Evolutionary conservation across 2,113 vertebrate genomes (phyloP).

Genomic region (Pitta sordida): DNA sequence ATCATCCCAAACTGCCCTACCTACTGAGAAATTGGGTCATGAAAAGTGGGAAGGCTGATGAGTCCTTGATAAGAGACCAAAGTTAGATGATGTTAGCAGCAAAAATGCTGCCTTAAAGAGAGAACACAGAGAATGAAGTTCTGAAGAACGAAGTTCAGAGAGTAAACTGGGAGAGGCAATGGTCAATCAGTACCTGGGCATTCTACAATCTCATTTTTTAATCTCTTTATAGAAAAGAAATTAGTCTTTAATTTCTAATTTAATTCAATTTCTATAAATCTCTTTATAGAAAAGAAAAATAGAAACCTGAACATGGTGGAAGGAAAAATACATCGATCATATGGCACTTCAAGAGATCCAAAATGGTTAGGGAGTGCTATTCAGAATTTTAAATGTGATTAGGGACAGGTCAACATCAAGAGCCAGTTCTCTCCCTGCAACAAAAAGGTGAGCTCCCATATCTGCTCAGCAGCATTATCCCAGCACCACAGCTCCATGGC

Average conservation of each 20-base stretch:
- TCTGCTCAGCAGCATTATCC: background rate
- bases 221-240: background rate
- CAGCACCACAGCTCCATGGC: accelerated
- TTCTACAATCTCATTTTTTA: background rate
- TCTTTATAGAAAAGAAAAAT: too few relatives aligned
- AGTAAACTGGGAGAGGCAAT: background rate
- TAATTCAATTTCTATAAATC: too few relatives aligned
- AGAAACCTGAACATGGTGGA: background rate
- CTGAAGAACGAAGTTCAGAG: background rate
- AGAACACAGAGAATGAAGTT: background rate
- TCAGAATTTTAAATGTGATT: background rate
- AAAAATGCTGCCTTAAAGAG: background rate
- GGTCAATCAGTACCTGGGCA: background rate
- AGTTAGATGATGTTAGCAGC: background rate
- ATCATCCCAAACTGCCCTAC: background rate
- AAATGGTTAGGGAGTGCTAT: background rate
- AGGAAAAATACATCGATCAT: background rate
- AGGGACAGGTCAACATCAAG: background rate
- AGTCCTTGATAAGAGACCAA: background rate
- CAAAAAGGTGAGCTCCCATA: accelerated
- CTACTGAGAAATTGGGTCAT: background rate
- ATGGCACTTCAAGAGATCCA: background rate
- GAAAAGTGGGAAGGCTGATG: background rate
- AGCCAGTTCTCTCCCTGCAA: background rate
- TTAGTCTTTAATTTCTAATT: too few relatives aligned